Evolutionary conservation across 2,113 vertebrate species (phyloP), one percentile per base, ranked within the genome.

Genomic region (Chaenocephalus aceratus): DNA sequence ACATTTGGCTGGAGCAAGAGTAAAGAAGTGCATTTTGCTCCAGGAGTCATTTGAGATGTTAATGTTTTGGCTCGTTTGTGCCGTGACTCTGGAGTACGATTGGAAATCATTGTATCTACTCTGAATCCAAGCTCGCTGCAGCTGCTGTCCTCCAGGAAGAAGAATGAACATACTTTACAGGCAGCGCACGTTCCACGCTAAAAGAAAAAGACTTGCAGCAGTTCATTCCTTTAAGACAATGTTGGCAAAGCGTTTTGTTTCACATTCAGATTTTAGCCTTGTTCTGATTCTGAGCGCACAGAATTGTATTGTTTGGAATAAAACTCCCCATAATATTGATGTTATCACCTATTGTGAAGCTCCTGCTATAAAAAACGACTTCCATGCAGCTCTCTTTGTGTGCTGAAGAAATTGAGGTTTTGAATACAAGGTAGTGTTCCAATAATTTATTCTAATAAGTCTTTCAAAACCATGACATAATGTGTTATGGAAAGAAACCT

Each of bases 401-500:
- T 48, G 9, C 36, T 15, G n/a, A 21, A 52, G 36, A 36, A 67
- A 12, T 4, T 1, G 6, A n/a, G 64, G 10, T 54, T 30, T 41
- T 23, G 36, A 60, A 54, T 14, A 11, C 2, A n/a, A 52, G 49
- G 36, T 30, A 1, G 12, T 0, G 44, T 80, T 62, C 16, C 3
- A 54, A 3, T 41, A 11, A 8, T 30, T 6, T 21, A 21, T 1
- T 21, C 21, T 21, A 21, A 21, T 21, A 1, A 3, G 10, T 30
- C 26, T 59, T 62, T 86, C 26, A 58, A 16, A 79, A 41, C 58
- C 65, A 61, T 36, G 46, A 26, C 41, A 23, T 71, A 0, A 23
- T 53, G 3, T 44, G 59, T 11, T 0, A 41, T 11, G 1, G 36
- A 41, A 15, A 15, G 4, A 23, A 53, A 51, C 9, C 46, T 70